Base-by-base conservation (phyloP, 2,888 invertebrate genomes). In the Orthosia gothica region DNA sequence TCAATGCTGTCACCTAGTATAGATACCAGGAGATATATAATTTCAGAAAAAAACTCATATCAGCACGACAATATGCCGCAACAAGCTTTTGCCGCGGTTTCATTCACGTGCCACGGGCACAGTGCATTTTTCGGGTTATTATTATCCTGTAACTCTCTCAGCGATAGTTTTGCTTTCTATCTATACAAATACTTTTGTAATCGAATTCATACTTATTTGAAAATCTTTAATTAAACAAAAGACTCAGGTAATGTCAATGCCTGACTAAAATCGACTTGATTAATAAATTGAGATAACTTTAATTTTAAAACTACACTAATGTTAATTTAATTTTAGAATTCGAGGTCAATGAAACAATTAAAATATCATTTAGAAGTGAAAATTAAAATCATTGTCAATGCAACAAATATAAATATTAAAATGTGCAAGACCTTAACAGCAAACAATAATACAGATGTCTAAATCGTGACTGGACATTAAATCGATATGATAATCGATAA, bases 401-500 rank as follows among this genome's bases (percentile, higher is more conserved):
- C 32, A 70, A 69, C 18, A 65, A 68, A 76, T 70, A 66, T 70
- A 64, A 62, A 76, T 67, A 71, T 63, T 49, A 55, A 70, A 72
- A 69, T 74, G 65, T 83, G 59, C 70, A 77, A 79, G 70, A 76
- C 77, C 70, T 86, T 79, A 83, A 76, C 68, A 57, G 23, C 66
- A 71, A 64, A 78, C 69, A 79, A 86, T 80, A 85, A 83, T 82
- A 84, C 70, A 83, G 84, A 83, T 79, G 86, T 83, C 83, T 77
- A 76, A 80, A 81, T 87, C 87, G 87, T 87, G 87, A 87, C 86
- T 85, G 79, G 84, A 85, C 74, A 74, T 74, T 69, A 83, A 81
- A 87, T 83, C 87, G 85, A 84, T 84, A 72, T 71, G 79, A 84
- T 85, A 85, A 88, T 86, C 81, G 84, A 85, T 83, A 85, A 85